phyloP scores from a whole-genome alignment of 2,888 invertebrate genomes.

The Homarus gammarus region DNA sequence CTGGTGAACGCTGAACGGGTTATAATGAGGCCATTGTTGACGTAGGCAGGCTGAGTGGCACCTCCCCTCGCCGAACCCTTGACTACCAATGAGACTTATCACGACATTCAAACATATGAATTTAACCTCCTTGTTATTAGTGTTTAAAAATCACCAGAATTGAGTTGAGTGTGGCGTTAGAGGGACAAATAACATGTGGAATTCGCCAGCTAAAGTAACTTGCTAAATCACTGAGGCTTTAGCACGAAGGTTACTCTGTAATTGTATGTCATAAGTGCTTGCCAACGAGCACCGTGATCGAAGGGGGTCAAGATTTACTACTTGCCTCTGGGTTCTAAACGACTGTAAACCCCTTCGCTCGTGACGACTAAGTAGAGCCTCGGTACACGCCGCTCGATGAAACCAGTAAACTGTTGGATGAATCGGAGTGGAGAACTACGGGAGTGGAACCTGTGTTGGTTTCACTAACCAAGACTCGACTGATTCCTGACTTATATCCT shows the following conservation, averaged over 20 bases:
- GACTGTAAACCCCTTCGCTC: neutral
- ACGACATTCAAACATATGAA: neutral
- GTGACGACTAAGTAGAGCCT: too few species aligned
- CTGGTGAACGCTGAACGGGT: too few species aligned
- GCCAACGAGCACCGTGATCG: neutral
- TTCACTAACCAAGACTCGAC: too few species aligned
- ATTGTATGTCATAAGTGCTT: neutral
- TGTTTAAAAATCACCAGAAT: neutral
- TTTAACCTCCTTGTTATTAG: neutral
- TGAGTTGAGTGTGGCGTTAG: neutral
- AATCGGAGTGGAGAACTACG: too few species aligned
- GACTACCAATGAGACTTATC: neutral
- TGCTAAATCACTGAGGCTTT: neutral
- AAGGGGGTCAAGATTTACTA: neutral
- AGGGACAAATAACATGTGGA: neutral
- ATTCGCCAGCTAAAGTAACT: neutral
- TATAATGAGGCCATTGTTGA: too few species aligned
- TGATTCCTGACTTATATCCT: too few species aligned
- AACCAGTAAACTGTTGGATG: too few species aligned
- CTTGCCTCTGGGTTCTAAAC: neutral
- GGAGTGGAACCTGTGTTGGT: too few species aligned
- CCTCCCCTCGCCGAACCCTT: too few species aligned
- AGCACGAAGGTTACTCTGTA: neutral
- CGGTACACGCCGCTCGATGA: too few species aligned
- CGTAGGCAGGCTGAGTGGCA: too few species aligned